Percentiles rank a stretch among this genome's conserved stretches.
Conservation (phyloP, 2,113 vertebrate genomes). For the Argyrosomus japonicus region DNA sequence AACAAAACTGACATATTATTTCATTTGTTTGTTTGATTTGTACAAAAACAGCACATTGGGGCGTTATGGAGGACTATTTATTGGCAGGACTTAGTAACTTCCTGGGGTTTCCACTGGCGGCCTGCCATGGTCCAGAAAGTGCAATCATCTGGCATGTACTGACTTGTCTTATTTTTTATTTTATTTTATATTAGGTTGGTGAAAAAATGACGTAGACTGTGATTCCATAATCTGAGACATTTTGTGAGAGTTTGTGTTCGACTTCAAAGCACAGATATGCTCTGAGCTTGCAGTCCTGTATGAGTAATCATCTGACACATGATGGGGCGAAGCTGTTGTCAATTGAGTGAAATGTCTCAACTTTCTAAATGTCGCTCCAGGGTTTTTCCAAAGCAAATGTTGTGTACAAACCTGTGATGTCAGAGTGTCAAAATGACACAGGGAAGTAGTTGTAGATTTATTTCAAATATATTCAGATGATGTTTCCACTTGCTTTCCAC, state of each 20-base stretch:
- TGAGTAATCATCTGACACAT: constrained; percentile 30
- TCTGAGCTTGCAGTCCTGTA: background rate
- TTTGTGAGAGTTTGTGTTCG: background rate
- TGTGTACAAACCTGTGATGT: constrained; percentile 35
- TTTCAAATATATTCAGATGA: background rate
- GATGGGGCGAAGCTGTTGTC: background rate
- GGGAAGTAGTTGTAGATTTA: constrained; percentile 1
- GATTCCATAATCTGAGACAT: background rate
- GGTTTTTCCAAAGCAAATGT: constrained; percentile 24
- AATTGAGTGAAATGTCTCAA: constrained; percentile 10
- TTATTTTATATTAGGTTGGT: background rate
- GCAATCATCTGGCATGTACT: background rate
- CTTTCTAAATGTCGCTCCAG: constrained; percentile 28
- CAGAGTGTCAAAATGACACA: constrained; percentile 46
- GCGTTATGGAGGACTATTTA: no score
- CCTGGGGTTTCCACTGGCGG: background rate
- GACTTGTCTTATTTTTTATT: no score
- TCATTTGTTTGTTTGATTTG: background rate
- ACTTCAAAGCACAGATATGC: background rate
- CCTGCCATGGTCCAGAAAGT: no score
- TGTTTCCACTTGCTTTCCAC: background rate
- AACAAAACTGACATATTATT: background rate
- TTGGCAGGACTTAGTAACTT: background rate
- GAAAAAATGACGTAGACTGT: background rate
- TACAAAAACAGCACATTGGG: no score